Percentiles rank a stretch among this genome's conserved stretches.
Evolutionary conservation across 2,888 invertebrate species (phyloP).

Genomic region (Philhelius pedissequus): DNA sequence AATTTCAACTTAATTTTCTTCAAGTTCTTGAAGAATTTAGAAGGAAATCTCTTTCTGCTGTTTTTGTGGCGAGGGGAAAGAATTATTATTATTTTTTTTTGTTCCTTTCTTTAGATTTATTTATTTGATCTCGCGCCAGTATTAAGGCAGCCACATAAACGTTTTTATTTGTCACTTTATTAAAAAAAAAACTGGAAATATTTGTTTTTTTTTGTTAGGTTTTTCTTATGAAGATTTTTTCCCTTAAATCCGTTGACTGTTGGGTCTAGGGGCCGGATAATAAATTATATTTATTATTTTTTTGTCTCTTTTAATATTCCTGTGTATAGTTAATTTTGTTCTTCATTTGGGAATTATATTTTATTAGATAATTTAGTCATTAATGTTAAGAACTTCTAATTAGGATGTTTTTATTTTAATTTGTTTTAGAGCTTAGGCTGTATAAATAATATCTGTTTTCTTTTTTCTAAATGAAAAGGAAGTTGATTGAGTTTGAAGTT

Average conservation of each 20-base stretch:
- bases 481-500: too few relatives aligned
- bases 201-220: not conserved
- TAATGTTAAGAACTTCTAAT: constrained; percentile 23
- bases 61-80: not conserved
- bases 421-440: not conserved
- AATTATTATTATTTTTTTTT: not conserved
- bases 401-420: not conserved
- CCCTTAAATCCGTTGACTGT: not conserved
- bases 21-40: not conserved
- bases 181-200: not conserved
- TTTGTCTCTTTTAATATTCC: constrained; percentile 19
- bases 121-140: not conserved
- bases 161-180: constrained; percentile 61
- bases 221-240: not conserved
- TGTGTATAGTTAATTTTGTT: constrained; percentile 2
- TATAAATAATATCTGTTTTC: too few relatives aligned
- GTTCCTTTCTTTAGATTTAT: not conserved
- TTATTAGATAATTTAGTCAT: constrained; percentile 15
- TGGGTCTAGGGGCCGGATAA: not conserved
- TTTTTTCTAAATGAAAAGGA: too few relatives aligned
- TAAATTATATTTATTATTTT: not conserved
- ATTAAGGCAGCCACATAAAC: constrained; percentile 15
- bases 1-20: not conserved
- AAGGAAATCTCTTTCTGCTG: not conserved
- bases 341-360: not conserved